Evolutionary conservation across 1,140 invertebrate genomes (phyloP).

Genomic region (Ptiloglossa arizonensis): DNA sequence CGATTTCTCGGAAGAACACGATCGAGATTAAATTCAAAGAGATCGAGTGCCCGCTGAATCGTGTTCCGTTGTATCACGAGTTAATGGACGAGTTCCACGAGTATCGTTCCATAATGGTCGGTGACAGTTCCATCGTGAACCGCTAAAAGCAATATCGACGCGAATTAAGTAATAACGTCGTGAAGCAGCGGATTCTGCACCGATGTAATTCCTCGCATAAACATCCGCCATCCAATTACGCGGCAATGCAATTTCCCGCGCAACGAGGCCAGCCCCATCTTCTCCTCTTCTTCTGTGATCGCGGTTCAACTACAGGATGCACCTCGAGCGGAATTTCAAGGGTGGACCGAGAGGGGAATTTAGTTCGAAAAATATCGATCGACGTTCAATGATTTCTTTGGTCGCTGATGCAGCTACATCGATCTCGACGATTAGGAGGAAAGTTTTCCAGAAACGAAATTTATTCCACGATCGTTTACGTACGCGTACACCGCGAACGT

Average conservation of each 20-base stretch:
- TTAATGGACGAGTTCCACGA: neutral
- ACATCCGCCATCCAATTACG: conserved; percentile 62
- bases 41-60: neutral
- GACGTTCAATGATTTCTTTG: too few species aligned
- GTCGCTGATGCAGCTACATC: too few species aligned
- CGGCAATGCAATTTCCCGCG: conserved; percentile 56
- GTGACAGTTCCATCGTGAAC: conserved; percentile 13
- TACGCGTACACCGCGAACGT: too few species aligned
- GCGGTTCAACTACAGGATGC: neutral
- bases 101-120: conserved; percentile 31
- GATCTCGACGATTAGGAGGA: too few species aligned
- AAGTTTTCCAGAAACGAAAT: too few species aligned
- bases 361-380: neutral
- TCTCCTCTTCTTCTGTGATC: neutral
- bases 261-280: neutral
- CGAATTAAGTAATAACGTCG: conserved; percentile 61
- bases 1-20: neutral
- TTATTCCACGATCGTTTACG: too few species aligned
- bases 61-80: neutral
- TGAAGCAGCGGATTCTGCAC: conserved; percentile 36
- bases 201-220: conserved; percentile 60
- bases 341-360: neutral
- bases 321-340: conserved; percentile 22
- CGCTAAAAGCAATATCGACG: conserved; percentile 40
- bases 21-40: neutral